phyloP scores from a whole-genome alignment of 2,113 vertebrate species.

The Siphamia tubifer region DNA sequence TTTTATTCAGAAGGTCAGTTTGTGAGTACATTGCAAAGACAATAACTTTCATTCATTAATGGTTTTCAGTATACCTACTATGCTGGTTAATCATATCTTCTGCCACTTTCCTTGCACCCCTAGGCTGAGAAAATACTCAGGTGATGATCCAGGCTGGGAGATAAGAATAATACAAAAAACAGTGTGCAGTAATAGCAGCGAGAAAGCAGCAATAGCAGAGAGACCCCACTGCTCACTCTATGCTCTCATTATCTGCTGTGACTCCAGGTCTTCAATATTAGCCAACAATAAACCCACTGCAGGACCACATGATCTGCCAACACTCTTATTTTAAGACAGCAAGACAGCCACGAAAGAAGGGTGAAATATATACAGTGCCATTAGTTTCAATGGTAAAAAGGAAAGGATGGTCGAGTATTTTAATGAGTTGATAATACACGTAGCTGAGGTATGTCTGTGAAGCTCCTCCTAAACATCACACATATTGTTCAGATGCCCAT shows the following conservation, averaged over 20 bases:
- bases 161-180: slow-evolving; percentile 27
- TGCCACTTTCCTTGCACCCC: background rate
- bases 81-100: background rate
- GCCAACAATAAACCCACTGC: slow-evolving; percentile 64
- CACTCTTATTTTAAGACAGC: slow-evolving; percentile 54
- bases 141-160: slow-evolving; percentile 24
- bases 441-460: background rate
- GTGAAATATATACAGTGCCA: slow-evolving; percentile 34
- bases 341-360: slow-evolving; percentile 16
- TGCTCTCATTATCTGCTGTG: slow-evolving; percentile 66
- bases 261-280: slow-evolving; percentile 65
- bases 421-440: background rate
- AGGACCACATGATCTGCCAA: slow-evolving; percentile 60
- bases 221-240: slow-evolving; percentile 56
- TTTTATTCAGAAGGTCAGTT: too few relatives aligned
- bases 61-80: background rate
- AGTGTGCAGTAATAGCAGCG: slow-evolving; percentile 16
- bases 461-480: background rate
- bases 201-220: slow-evolving; percentile 45
- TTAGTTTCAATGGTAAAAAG: slow-evolving; percentile 25
- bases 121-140: background rate
- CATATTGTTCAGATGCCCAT: background rate
- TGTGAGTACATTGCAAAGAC: background rate
- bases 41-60: background rate
- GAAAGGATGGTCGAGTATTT: background rate